Evolutionary conservation across 2,797 vertebrate species (phyloP), one percentile per base, ranked within the genome.

Genomic region (Bradypodion pumilum): DNA sequence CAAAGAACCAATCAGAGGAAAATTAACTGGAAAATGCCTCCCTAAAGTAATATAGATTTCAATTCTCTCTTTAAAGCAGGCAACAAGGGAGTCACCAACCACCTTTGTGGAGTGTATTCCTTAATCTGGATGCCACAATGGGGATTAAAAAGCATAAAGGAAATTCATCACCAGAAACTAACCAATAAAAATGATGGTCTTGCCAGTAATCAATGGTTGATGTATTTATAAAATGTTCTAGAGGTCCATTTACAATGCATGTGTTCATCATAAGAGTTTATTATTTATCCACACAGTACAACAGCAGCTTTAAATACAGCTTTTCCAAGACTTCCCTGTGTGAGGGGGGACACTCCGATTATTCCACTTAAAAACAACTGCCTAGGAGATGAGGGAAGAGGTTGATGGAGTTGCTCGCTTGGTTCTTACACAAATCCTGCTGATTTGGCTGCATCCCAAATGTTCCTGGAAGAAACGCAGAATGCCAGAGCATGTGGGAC

Each of bases 391-490:
- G 90, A 87, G 85, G 83, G 65, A 84, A 79, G 80, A 94, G 90
- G 85, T 84, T 83, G 78, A 90, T 83, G 88, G 83, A 85, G 90
- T 92, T 86, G 82, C 88, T 87, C 87, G 93, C 88, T 88, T 91
- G 89, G 85, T 92, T 92, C 89, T 91, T 93, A 92, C 91, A 92
- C 91, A 94, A 94, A 94, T 94, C 93, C 93, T 92, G 93, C 87
- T 88, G 88, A 66, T 90, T 93, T 91, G 88, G 83, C 87, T 7
- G 0, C 60, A 77, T 89, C 87, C 92, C 91, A 94, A 93, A 90
- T 87, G 89, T 92, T 92, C 87, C 91, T 85, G 87, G 90, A 92
- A 94, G 83, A 93, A 93, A 88, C 29, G 83, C 83, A 85, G 89
- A 86, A 90, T 88, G 78, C 80, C 83, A 90, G 83, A 42, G 88